Evolutionary conservation across 2,888 invertebrate genomes (phyloP), one percentile per base, ranked within the genome.

Genomic region (Galeruca laticollis): DNA sequence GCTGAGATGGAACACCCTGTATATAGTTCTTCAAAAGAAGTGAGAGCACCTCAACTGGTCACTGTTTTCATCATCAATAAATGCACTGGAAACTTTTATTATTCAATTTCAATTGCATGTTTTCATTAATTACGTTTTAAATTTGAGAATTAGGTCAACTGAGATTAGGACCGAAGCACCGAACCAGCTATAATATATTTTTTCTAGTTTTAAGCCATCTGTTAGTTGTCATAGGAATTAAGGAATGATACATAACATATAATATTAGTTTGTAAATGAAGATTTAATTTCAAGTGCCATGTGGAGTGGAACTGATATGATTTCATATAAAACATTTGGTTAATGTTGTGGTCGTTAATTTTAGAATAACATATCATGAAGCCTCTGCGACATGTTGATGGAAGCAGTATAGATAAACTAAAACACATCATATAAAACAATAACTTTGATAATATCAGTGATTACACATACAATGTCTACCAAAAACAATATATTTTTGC

Each of bases 211-310:
- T 21, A 47, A 43, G 57, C 59, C 65, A 66, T 66, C 65, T 66
- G 65, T 59, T 49, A 59, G 49, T 51, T 66, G 65, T 66, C 65
- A 59, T 35, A 35, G n/a, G 52, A 35, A 66, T 66, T 59, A 66
- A 5, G 10, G 15, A 51, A 49, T 59, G 49, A 57, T 51, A 66
- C 51, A 37, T 51, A 66, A 66, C 65, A 15, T 65, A 54, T 65
- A 65, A 65, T 65, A 49, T 65, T 18, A 37, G 65, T 59, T 49
- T 15, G 37, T 56, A 59, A 66, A 66, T 66, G 51, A 59, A 43
- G 66, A 59, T 66, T 66, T 66, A 66, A 66, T 66, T 66, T 66
- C 66, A 66, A 66, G 66, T 59, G 59, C 59, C 66, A 66, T 66
- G 60, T 59, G 59, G 59, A 59, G 59, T 66, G 59, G 66, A 66